Percentiles rank a stretch among this genome's conserved stretches.
phyloP scores from a whole-genome alignment of 53 echinoderm and acorn worm species.

The Holothuria leucospilota region DNA sequence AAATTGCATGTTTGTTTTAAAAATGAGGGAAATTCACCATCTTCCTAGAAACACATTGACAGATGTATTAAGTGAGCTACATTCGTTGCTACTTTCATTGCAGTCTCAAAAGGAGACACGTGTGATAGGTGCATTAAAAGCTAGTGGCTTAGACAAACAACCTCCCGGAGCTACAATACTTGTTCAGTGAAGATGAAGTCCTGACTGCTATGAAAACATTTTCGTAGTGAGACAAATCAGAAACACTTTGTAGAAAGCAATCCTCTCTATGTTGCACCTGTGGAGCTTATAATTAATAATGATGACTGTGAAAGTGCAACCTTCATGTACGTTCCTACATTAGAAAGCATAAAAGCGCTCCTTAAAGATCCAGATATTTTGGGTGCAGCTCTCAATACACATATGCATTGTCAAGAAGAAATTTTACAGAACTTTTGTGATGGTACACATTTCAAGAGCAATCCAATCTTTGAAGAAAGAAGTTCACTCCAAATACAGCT shows the following conservation, averaged over 20 bases:
- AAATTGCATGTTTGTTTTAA: neutral
- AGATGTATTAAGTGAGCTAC: neutral
- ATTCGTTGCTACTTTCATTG: neutral
- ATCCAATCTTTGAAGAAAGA: no score
- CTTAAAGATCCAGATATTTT: no score
- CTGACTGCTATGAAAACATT: neutral
- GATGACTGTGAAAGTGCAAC: neutral
- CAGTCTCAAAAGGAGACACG: neutral
- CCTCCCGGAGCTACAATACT: neutral
- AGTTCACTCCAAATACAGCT: no score
- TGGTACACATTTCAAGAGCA: no score
- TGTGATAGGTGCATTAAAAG: neutral
- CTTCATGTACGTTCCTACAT: conserved; percentile 7
- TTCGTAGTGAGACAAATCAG: conserved; percentile 9
- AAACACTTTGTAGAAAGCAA: neutral
- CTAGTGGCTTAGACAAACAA: neutral
- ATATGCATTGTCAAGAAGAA: no score
- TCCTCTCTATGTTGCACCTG: neutral
- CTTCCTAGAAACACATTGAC: neutral
- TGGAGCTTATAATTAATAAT: neutral
- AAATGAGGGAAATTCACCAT: neutral
- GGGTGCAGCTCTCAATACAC: no score
- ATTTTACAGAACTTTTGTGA: no score
- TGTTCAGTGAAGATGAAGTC: neutral
- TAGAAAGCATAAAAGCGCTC: no score